Evolutionary conservation across 2,888 invertebrate species (phyloP), one percentile per base, ranked within the genome.

Genomic region (Limnephilus rhombicus): DNA sequence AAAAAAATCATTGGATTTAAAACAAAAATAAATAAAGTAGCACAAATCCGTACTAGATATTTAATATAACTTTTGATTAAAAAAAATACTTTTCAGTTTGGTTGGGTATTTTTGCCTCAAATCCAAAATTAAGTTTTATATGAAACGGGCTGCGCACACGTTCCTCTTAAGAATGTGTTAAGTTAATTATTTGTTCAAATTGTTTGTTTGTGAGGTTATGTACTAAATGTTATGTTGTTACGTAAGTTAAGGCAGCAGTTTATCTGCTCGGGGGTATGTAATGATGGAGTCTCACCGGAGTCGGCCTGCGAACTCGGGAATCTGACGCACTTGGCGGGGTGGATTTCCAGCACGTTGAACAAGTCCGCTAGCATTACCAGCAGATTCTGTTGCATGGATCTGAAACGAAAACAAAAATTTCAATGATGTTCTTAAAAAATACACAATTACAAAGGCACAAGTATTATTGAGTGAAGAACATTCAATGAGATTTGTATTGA

Each of bases 331-430:
- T 98, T 98, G 82, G 98, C 98, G 34, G 99, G 98, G 95, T 99
- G 98, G 94, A 99, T 98, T 96, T 99, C 99, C 95, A 99, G 97
- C 94, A 98, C 97, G 95, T 98, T 98, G 96, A 99, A 99, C 94
- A 99, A 97, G 95, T 99, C 99, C 92, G 99, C 98, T 94, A 99
- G 96, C 96, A 99, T 98, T 92, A 98, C 98, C 94, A 99, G 97
- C 95, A 99, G 96, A 96, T 99, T 99, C 95, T 98, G 98, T 95
- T 98, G 98, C 98, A 99, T 98, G 94, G 98, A 98, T 94, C 98
- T 98, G 96, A 82, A 68, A 68, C 1, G 24, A 68, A 68, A 68
- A 68, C 24, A 68, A 68, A 68, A 15, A 41, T 41, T 41, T 53
- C 18, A 53, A 18, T 5, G 15, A 53, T 18, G 18, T 53, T 53